Evolutionary conservation across 2,797 vertebrate genomes (phyloP), one percentile per base, ranked within the genome.

Genomic region (Mus spretus): DNA sequence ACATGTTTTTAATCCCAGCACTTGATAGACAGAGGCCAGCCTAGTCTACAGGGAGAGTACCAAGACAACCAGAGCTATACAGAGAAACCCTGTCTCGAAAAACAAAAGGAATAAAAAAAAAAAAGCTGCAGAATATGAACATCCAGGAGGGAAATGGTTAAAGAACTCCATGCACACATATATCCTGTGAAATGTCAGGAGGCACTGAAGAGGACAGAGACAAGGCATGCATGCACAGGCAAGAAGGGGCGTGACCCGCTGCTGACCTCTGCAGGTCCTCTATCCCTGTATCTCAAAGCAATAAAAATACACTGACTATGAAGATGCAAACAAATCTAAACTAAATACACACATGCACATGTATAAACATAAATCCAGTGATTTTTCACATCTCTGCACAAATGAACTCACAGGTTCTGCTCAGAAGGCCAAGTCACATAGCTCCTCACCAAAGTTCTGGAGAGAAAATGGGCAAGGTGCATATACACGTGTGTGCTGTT

Each of bases 351-450:
- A 12, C 24, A 55, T 28, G 9, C 3, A 83, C 61, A 80, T 90
- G 92, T 50, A 89, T 47, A 94, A 90, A 93, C 61, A 28, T 59
- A 79, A 88, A 80, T 4, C n/a, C 89, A 81, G 55, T 89, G 80
- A 85, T 61, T 75, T 67, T 86, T 86, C 55, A 86, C 10, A 53
- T 37, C 53, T 50, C 17, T 57, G 59, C 63, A 63, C 44, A 59
- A 6, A 61, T 7, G 37, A 26, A 78, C 31, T 40, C 6, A 14
- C 1, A 44, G 40, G 14, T 28, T 57, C 70, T 53, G 4, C 67
- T 88, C 59, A 55, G 47, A 63, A 28, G 15, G 44, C 17, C 55
- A 70, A n/a, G 59, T 57, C 26, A 47, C 34, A 82, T 65, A 24
- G 53, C 59, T 44, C 47, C 61, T 81, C 8, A 88, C 8, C 44